These are phyloP conservation scores for Osedax fenrisi DNA, from an alignment of 2,888 invertebrate genomes.

Conservation along the genomic window DNA sequence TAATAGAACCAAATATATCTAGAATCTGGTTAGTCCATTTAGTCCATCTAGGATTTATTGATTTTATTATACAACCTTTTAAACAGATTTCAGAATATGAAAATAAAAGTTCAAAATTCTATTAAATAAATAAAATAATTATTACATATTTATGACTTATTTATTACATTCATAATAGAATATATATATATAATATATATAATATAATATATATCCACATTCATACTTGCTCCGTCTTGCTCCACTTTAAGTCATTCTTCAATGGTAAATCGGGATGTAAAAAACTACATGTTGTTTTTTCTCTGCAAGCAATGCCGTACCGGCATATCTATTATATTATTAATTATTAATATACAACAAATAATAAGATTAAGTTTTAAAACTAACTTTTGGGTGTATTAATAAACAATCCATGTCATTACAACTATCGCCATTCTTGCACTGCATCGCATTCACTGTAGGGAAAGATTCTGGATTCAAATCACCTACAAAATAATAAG, in stretches of 20 bases:
- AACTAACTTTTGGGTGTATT: background rate
- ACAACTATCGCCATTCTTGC: background rate
- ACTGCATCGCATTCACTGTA: background rate
- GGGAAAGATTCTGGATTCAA: background rate
- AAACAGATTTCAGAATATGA: too few species aligned
- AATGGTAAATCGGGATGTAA: background rate
- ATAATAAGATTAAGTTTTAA: background rate
- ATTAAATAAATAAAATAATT: background rate
- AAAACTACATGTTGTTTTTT: background rate
- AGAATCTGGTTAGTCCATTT: too few species aligned
- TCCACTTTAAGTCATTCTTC: background rate
- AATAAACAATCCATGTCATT: background rate
- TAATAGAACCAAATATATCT: constrained; percentile 73
- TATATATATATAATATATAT: background rate
- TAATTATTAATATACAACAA: background rate
- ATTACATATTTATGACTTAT: background rate
- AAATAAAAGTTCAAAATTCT: background rate
- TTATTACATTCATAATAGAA: background rate
- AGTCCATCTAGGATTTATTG: too few species aligned
- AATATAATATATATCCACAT: background rate
- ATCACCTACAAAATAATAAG: too few species aligned
- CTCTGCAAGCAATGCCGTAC: background rate
- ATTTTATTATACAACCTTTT: background rate
- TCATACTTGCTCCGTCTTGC: background rate
- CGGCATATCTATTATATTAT: background rate